Evolutionary conservation across 2,113 vertebrate genomes (phyloP).

Genomic region (Trogon melanurus): DNA sequence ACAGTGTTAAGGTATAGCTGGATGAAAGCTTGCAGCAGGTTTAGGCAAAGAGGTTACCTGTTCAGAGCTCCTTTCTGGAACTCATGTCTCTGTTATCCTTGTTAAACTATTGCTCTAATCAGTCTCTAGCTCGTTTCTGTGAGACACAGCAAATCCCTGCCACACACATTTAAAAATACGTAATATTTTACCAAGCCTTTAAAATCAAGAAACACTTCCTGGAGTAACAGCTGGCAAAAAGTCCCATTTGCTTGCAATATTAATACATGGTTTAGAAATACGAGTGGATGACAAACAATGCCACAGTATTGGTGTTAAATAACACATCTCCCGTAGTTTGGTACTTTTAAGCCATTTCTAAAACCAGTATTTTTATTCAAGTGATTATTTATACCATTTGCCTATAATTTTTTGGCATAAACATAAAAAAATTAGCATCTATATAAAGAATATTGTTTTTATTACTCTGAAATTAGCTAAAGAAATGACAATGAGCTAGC

Average conservation of each 20-base stretch:
- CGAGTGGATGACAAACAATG: accelerated
- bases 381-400: neutral
- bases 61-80: neutral
- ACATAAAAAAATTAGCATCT: neutral
- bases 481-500: neutral
- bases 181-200: neutral
- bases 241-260: neutral
- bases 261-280: neutral
- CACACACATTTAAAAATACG: neutral
- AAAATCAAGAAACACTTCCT: neutral
- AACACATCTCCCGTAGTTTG: neutral
- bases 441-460: neutral
- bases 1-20: neutral
- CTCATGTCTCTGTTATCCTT: neutral
- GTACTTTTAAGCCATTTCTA: neutral
- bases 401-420: neutral
- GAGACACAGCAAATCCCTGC: neutral
- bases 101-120: neutral
- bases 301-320: neutral
- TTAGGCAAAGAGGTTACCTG: neutral
- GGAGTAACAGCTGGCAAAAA: neutral
- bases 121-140: neutral
- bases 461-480: neutral
- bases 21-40: neutral
- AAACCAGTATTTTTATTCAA: neutral